Evolutionary conservation across 2,113 vertebrate species (phyloP).

Genomic region (Hepsetus odoe): DNA sequence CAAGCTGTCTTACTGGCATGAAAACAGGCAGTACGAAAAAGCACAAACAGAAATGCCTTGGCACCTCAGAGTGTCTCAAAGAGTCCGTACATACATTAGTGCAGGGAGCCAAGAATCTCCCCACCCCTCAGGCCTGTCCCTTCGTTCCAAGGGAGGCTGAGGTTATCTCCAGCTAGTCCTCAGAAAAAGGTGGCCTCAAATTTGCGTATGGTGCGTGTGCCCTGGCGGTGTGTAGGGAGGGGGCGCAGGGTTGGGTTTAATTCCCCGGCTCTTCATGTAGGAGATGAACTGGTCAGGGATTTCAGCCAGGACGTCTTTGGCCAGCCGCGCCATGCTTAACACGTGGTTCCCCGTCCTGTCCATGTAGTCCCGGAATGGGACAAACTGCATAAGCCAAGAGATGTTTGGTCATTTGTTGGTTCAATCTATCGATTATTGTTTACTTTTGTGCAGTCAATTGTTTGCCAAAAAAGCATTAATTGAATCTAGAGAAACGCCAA

Average conservation of each 20-base stretch:
- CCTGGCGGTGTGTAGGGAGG: constrained; percentile 79
- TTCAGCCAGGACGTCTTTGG: constrained; percentile 90
- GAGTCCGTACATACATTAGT: constrained; percentile 54
- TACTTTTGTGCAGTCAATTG: background rate
- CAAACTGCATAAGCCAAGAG: constrained; percentile 76
- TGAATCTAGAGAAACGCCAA: no score
- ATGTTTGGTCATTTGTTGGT: background rate
- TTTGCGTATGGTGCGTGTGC: constrained; percentile 80
- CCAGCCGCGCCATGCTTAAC: constrained; percentile 90
- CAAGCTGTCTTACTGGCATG: constrained; percentile 22
- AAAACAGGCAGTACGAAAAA: constrained; percentile 44
- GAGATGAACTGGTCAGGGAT: constrained; percentile 93
- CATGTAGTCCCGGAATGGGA: constrained; percentile 92
- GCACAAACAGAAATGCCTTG: constrained; percentile 45
- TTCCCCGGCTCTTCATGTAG: constrained; percentile 87
- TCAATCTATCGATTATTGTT: background rate
- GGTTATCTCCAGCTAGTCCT: constrained; percentile 49
- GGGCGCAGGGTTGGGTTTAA: constrained; percentile 79
- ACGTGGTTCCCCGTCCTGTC: constrained; percentile 89
- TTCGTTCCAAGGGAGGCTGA: constrained; percentile 57
- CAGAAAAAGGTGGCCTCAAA: constrained; percentile 63
- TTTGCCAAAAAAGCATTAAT: no score
- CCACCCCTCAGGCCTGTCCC: constrained; percentile 50
- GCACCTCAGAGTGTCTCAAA: constrained; percentile 51
- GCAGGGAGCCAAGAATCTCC: constrained; percentile 44